Conservation (phyloP, 2,113 vertebrate genomes). For the Psilopogon haemacephalus region DNA sequence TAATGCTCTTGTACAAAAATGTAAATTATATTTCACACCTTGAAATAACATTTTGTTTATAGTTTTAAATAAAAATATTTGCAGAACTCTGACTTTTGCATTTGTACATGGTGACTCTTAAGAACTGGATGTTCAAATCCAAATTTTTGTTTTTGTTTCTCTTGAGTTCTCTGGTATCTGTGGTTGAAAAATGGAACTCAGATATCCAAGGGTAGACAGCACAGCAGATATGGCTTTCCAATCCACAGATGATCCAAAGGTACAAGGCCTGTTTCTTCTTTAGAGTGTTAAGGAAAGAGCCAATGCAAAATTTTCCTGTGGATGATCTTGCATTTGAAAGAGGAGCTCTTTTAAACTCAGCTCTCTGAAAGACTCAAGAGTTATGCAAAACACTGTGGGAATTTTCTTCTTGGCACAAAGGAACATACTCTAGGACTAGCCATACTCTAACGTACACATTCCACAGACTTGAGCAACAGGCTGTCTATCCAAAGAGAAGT, state of each 20-base stretch:
- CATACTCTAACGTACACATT: rapidly evolving
- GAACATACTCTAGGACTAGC: background rate
- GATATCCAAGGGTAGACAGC: background rate
- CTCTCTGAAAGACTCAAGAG: background rate
- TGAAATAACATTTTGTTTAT: background rate
- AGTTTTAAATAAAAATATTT: background rate
- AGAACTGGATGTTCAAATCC: background rate
- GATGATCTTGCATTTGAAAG: background rate
- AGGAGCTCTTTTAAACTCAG: background rate
- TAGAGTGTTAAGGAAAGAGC: background rate
- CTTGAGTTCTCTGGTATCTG: background rate
- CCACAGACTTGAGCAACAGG: background rate
- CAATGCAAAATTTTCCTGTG: background rate
- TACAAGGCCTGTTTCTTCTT: background rate
- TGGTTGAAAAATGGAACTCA: background rate
- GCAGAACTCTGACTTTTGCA: background rate
- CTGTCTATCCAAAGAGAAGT: background rate
- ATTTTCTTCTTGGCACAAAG: background rate
- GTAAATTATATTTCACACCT: background rate
- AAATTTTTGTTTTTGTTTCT: background rate
- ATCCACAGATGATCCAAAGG: background rate
- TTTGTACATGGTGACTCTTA: background rate
- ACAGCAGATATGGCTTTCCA: background rate
- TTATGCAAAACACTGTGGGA: background rate
- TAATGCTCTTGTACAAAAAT: background rate